Percentiles rank a stretch among this genome's conserved stretches.
Evolutionary conservation across 2,888 invertebrate species (phyloP).

Genomic region (Yponomeuta evonymella): DNA sequence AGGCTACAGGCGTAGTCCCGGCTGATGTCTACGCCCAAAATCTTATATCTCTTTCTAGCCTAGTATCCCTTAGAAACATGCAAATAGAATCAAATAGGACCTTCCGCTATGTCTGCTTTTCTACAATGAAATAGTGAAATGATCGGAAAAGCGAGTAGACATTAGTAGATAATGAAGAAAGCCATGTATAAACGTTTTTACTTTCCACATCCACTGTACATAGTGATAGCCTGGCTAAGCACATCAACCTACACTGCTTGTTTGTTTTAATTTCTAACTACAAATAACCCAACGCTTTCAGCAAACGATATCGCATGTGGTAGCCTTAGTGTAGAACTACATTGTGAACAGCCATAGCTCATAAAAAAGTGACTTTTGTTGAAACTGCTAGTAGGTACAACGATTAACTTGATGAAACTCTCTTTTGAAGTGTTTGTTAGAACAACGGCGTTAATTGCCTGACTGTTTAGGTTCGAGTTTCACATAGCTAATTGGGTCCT

Average conservation of each 20-base stretch:
- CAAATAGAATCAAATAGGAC: too few species aligned
- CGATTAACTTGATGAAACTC: slow-evolving; percentile 27
- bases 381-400: neutral
- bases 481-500: neutral
- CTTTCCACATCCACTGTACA: neutral
- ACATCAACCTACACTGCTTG: slow-evolving; percentile 32
- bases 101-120: too few species aligned
- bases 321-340: neutral
- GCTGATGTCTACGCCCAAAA: too few species aligned
- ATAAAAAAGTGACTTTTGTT: neutral
- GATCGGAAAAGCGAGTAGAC: too few species aligned
- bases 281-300: slow-evolving; percentile 31
- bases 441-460: slow-evolving; percentile 21
- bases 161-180: neutral
- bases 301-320: neutral
- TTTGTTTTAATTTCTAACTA: slow-evolving; percentile 61
- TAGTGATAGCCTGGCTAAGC: neutral
- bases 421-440: slow-evolving; percentile 39
- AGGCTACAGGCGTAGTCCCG: too few species aligned
- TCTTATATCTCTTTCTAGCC: too few species aligned
- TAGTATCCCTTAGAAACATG: too few species aligned
- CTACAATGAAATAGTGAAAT: too few species aligned
- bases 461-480: neutral
- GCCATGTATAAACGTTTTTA: neutral
- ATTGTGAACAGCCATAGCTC: neutral